Percentiles rank a stretch among this genome's conserved stretches.
phyloP scores from a whole-genome alignment of 2,797 vertebrate species.

The Aplochiton taeniatus region DNA sequence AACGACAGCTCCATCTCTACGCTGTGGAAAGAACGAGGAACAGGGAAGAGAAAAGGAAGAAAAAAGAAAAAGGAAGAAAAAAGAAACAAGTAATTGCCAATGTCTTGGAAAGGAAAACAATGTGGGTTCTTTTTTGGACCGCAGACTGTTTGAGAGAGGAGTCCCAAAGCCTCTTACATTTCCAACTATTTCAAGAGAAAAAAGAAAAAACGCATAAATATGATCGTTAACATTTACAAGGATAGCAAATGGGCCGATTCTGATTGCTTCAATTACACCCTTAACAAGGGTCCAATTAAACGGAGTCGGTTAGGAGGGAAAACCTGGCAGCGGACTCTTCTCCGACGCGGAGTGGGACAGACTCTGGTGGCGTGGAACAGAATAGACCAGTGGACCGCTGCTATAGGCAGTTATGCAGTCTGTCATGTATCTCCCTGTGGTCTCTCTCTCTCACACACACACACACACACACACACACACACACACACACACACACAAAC shows the following conservation, averaged over 20 bases:
- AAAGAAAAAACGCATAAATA: slow-evolving; percentile 10
- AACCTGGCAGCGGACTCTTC: slow-evolving; percentile 3
- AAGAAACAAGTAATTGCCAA: slow-evolving; percentile 53
- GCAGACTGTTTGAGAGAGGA: slow-evolving; percentile 2
- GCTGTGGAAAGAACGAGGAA: too few relatives aligned
- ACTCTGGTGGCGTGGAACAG: slow-evolving; percentile 11
- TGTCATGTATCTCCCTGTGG: slow-evolving; percentile 60
- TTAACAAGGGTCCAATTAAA: slow-evolving; percentile 16
- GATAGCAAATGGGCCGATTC: slow-evolving; percentile 21
- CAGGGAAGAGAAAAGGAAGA: neutral
- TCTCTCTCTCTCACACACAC: neutral
- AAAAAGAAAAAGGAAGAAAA: slow-evolving; percentile 34
- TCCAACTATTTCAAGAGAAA: slow-evolving; percentile 20
- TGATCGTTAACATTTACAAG: slow-evolving; percentile 17
- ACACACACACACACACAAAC: too few relatives aligned
- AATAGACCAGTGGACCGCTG: slow-evolving; percentile 62
- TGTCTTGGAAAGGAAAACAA: slow-evolving; percentile 40
- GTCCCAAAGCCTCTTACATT: slow-evolving; percentile 19
- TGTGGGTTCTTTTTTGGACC: slow-evolving; percentile 29
- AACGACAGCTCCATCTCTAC: slow-evolving; percentile 27
- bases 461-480: too few relatives aligned
- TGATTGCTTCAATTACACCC: slow-evolving; percentile 39
- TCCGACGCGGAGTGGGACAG: too few relatives aligned
- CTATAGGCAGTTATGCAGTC: slow-evolving; percentile 69
- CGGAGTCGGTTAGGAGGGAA: slow-evolving; percentile 3